Conservation (phyloP, 2,113 vertebrate species). For the Sciurus niger region DNA sequence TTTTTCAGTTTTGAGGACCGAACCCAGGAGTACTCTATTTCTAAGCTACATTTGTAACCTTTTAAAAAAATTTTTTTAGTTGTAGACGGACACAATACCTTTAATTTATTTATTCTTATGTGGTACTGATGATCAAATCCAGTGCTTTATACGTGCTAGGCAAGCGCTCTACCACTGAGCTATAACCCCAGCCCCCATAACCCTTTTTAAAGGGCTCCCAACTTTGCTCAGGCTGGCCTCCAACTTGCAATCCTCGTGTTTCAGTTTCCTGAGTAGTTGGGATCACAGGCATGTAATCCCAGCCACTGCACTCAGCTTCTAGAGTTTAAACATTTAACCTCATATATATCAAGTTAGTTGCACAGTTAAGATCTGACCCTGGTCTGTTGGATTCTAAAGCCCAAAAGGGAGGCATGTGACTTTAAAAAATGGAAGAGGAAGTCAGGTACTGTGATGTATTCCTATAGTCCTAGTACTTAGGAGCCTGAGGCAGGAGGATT, state of each 20-base stretch:
- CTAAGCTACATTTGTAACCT: background rate
- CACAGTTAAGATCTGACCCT: too few relatives aligned
- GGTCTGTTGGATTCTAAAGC: too few relatives aligned
- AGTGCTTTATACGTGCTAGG: too few relatives aligned
- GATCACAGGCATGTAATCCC: background rate
- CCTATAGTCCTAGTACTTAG: background rate
- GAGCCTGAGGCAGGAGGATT: background rate
- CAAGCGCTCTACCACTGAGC: too few relatives aligned
- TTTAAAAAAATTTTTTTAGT: too few relatives aligned
- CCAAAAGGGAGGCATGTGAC: too few relatives aligned
- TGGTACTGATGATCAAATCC: too few relatives aligned
- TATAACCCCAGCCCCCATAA: too few relatives aligned
- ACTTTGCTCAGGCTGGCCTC: background rate
- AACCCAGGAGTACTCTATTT: background rate
- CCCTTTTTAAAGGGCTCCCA: background rate
- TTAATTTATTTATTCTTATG: too few relatives aligned
- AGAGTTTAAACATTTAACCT: conserved; percentile 21
- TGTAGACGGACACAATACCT: too few relatives aligned
- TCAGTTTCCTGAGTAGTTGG: background rate
- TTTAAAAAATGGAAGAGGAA: background rate
- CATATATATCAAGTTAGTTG: background rate
- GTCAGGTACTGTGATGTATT: background rate
- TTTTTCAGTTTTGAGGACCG: background rate
- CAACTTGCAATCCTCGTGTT: background rate
- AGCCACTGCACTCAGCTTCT: too few relatives aligned